Base-by-base conservation (phyloP, 2,113 vertebrate species). In the Gnathonemus longibarbis region DNA sequence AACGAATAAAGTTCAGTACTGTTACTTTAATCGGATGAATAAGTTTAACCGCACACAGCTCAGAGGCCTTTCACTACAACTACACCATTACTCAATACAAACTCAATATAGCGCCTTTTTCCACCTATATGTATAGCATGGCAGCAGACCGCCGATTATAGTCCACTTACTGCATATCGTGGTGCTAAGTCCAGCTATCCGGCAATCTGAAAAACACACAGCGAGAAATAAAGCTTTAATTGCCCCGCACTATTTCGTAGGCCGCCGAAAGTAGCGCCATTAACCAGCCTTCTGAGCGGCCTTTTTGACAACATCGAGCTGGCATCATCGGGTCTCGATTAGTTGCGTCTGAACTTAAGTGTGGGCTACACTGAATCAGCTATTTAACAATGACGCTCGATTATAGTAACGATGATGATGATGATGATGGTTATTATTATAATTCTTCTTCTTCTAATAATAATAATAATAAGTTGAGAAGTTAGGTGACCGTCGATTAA, bases 91-190 rank as follows among this genome's bases (percentile, higher is more conserved):
- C 21, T 56, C 53, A 56, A 56, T 56, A 56, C 13, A 50, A 83
- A 39, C 77, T 3, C 62, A 13, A 24, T 45, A 19, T 45, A 48
- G 19, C 9, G 45, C 39, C 42, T 84, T 84, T 45, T 84, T 42
- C 80, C 7, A 7, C 21, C 6, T 48, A 9, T 84, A n/a, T 8
- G 45, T 10, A 84, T 45, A 21, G 21, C 35, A 19, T 84, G 80
- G 42, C 19, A 8, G 17, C 39, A 24, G 19, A 39, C 13, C 4
- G 27, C 66, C n/a, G 53, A 24, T 1, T 8, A 35, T 49, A 17
- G 9, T 3, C 0, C 88, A 95, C 95, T 95, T 90, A 95, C 95
- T 95, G 95, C 95, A 95, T 95, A 89, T 93, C 93, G 90, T 66
- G 87, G 27, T 31, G 56, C 4, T 46, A 46, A 77, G 27, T 2